Evolutionary conservation across 2,113 vertebrate species (phyloP), one percentile per base, ranked within the genome.

Genomic region (Seriola quinqueradiata): DNA sequence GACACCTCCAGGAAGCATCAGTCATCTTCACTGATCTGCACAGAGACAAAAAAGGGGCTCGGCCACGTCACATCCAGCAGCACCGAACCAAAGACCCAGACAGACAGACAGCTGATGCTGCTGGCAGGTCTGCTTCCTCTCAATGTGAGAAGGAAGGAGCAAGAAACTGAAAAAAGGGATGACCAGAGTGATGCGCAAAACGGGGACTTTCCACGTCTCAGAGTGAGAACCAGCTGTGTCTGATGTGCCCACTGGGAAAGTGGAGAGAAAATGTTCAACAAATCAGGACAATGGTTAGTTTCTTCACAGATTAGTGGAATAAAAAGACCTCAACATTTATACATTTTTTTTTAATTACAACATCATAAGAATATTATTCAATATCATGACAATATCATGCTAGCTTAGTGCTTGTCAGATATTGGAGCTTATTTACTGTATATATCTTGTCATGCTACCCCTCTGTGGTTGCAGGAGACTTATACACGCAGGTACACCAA

Each of bases 171-270:
- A 83, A 77, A 80, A 87, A 71, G 14, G 5, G 77, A 91, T 79
- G 72, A 75, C 8, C 44, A 79, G 67, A 80, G 40, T 70, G 69
- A 88, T 85, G 85, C 72, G 32, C 72, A 66, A 34, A 63, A 60
- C 5, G 61, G 88, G 85, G 83, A 88, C 80, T 91, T 94, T 92
- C 87, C 89, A 87, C 64, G 64, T 36, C 40, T 75, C 48, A 57
- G 50, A 83, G 78, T 65, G 80, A 83, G 82, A 91, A 83, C 63
- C 92, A 93, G 89, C 89, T 90, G 91, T 68, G 61, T 4, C 68
- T 67, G 10, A 70, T n/a, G n/a, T 70, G 60, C 70, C 83, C 16
- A 4, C 48, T 58, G 79, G 54, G 73, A 77, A 75, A 60, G 32
- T 4, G 0, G 12, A 40, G 69, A 76, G 58, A 77, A 76, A 68